Percentiles rank a stretch among this genome's conserved stretches.
Evolutionary conservation across 2,113 vertebrate species (phyloP).

Genomic region (Chiloscyllium plagiosum): DNA sequence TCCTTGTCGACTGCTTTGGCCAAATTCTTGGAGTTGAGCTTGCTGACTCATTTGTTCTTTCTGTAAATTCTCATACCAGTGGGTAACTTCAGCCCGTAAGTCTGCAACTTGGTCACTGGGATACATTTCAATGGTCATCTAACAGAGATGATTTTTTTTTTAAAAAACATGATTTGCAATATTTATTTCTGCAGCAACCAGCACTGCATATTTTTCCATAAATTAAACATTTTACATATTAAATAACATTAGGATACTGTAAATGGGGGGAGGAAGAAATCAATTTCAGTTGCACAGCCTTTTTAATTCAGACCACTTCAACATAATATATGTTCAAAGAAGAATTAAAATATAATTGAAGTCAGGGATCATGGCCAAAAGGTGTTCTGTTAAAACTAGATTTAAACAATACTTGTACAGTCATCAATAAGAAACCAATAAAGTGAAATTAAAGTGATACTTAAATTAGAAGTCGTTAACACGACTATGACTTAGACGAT

Average conservation of each 20-base stretch:
- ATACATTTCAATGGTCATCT: conserved; percentile 99
- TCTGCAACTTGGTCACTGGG: conserved; percentile 97
- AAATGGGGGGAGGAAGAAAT: not conserved
- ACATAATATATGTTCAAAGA: not conserved
- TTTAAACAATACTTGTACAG: not conserved
- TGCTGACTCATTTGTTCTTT: conserved; percentile 98
- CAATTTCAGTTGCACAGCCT: not conserved
- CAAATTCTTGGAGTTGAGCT: conserved; percentile 96
- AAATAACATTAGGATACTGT: not conserved
- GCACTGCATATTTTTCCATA: not conserved
- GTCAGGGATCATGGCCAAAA: not conserved
- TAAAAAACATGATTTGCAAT: not conserved
- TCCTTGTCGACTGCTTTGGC: conserved; percentile 83
- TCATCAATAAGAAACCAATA: not conserved
- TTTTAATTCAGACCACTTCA: not conserved
- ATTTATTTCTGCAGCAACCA: not conserved
- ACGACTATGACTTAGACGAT: not conserved
- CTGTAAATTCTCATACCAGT: conserved; percentile 98
- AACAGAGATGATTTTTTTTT: conserved; percentile 39
- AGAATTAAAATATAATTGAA: not conserved
- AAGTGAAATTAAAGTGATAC: not conserved
- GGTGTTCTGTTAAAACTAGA: not conserved
- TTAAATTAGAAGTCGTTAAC: not conserved
- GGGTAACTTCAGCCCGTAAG: conserved; percentile 91
- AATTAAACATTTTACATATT: not conserved